Evolutionary conservation across 2,797 vertebrate species (phyloP).

Genomic region (Notolepis coatsorum): DNA sequence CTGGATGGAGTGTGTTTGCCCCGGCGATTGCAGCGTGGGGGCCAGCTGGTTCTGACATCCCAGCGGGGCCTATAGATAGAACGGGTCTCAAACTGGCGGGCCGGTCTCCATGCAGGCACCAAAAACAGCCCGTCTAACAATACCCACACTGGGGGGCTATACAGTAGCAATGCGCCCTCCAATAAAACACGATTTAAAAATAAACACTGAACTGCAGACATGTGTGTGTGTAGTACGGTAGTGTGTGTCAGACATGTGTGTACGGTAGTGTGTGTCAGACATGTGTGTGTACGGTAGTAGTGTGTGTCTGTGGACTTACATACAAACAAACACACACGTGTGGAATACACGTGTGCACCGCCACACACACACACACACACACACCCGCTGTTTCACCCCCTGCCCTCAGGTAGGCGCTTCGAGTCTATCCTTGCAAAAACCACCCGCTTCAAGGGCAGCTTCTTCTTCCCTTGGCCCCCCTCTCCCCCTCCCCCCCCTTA

Average conservation of each 20-base stretch:
- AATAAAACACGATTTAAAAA: neutral
- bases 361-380: conserved; percentile 9
- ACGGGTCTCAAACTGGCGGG: conserved; percentile 28
- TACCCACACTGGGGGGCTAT: conserved; percentile 8
- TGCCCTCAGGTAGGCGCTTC: too few relatives aligned
- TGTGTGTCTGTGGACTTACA: neutral
- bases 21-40: conserved; percentile 42
- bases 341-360: neutral
- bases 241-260: neutral
- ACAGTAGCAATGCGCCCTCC: neutral
- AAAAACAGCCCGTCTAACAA: conserved; percentile 47
- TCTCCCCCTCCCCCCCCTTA: too few relatives aligned
- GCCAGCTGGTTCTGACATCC: conserved; percentile 61
- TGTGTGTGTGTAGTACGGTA: neutral
- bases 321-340: conserved; percentile 33
- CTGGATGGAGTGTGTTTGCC: conserved; percentile 54
- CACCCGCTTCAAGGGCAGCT: too few relatives aligned
- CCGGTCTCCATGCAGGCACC: conserved; percentile 32
- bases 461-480: too few relatives aligned
- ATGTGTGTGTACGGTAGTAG: neutral
- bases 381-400: too few relatives aligned
- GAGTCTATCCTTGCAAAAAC: too few relatives aligned
- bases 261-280: neutral
- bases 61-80: conserved; percentile 59
- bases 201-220: neutral